A percentile compares a stretch with the other conserved stretches of the same genome.
Conservation (phyloP, 2,113 vertebrate species). For the Scytalopus superciliaris region DNA sequence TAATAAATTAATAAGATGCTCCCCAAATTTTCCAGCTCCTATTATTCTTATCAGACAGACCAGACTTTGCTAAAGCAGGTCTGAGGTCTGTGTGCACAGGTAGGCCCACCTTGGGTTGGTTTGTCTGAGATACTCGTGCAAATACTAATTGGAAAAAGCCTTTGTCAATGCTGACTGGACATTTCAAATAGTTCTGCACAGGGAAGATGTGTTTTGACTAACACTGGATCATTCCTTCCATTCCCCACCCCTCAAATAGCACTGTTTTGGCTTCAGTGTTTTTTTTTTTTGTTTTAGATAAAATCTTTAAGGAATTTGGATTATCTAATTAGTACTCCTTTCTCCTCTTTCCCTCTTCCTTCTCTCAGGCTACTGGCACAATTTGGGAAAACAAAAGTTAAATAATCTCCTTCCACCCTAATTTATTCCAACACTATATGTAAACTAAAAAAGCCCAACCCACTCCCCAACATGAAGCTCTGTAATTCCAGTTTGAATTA, state of each 20-base stretch:
- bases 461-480: background rate
- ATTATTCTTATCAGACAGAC: background rate
- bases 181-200: background rate
- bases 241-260: background rate
- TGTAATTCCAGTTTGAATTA: background rate
- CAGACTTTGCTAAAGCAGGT: background rate
- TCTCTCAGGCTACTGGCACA: constrained; percentile 4
- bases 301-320: background rate
- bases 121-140: background rate
- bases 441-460: background rate
- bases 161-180: background rate
- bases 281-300: background rate
- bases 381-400: background rate
- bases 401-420: background rate
- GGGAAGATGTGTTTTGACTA: background rate
- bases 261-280: background rate
- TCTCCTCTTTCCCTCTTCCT: rapidly evolving
- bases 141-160: background rate
- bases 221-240: background rate
- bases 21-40: background rate
- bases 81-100: background rate
- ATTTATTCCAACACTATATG: background rate
- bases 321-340: background rate
- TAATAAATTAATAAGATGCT: background rate
- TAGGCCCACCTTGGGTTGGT: background rate